Evolutionary conservation across 2,797 vertebrate genomes (phyloP).

Genomic region (Fistularia commersonii): DNA sequence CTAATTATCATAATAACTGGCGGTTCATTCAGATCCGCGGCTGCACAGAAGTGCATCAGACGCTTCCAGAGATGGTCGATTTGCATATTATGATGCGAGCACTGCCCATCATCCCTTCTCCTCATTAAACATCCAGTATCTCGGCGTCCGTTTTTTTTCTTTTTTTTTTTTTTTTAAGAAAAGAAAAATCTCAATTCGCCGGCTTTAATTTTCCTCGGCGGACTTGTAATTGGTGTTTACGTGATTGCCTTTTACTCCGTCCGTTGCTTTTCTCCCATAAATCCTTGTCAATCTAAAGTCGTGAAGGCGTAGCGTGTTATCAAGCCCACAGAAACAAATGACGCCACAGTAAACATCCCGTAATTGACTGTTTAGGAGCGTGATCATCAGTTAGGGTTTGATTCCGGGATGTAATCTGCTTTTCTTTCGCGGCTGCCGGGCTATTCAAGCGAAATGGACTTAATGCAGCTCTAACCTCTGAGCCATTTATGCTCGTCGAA

Average conservation of each 20-base stretch:
- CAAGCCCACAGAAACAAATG: conserved; percentile 75
- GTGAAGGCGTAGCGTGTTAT: conserved; percentile 66
- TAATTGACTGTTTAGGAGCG: conserved; percentile 81
- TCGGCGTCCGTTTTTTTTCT: conserved; percentile 49
- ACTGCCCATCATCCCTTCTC: conserved; percentile 68
- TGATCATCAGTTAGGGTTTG: conserved; percentile 75
- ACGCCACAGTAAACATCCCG: conserved; percentile 72
- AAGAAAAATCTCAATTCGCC: conserved; percentile 58
- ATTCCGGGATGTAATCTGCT: conserved; percentile 79
- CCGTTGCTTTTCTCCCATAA: conserved; percentile 53
- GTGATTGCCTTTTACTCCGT: conserved; percentile 68
- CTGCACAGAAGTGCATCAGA: conserved; percentile 65
- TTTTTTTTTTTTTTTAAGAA: no score
- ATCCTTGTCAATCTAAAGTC: conserved; percentile 79
- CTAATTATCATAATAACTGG: conserved; percentile 65
- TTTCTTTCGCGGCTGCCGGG: conserved; percentile 58
- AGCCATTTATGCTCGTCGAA: conserved; percentile 71
- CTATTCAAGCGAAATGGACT: conserved; percentile 70
- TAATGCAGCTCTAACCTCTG: conserved; percentile 77
- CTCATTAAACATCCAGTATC: conserved; percentile 69
- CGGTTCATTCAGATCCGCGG: conserved; percentile 39
- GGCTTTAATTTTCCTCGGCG: conserved; percentile 68
- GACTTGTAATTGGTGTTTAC: conserved; percentile 72
- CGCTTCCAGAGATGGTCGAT: conserved; percentile 66
- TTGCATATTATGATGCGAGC: conserved; percentile 68